Conservation (phyloP, 2,113 vertebrate species). For the Carassius auratus region DNA sequence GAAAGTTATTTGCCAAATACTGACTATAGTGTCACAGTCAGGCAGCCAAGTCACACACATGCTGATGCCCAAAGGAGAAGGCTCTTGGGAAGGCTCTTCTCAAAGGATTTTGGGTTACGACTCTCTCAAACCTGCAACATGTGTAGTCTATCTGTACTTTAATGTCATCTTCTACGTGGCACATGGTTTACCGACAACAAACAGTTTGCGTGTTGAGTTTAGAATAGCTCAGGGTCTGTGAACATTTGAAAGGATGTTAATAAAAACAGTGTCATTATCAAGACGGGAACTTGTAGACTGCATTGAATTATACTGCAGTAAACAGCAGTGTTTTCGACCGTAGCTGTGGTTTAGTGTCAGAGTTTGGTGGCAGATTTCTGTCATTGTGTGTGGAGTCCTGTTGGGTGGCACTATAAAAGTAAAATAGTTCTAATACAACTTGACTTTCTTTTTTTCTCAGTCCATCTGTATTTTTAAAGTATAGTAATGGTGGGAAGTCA, state of each 20-base stretch:
- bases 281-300: constrained; percentile 6
- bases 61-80: constrained; percentile 21
- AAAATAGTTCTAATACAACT: constrained; percentile 39
- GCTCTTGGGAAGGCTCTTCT: neutral
- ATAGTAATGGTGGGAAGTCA: neutral
- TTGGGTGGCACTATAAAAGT: constrained; percentile 53
- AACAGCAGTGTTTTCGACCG: neutral
- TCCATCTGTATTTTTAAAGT: neutral
- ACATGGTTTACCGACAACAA: constrained; percentile 14
- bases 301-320: constrained; percentile 20
- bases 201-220: neutral
- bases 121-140: constrained; percentile 3
- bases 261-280: constrained; percentile 22
- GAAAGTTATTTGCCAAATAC: constrained; percentile 7
- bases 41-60: constrained; percentile 10
- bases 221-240: neutral
- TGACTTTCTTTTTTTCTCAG: constrained; percentile 10
- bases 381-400: constrained; percentile 42
- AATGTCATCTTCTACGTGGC: constrained; percentile 10
- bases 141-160: neutral
- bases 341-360: constrained; percentile 29
- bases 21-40: constrained; percentile 33
- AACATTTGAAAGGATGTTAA: constrained; percentile 24
- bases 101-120: neutral
- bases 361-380: constrained; percentile 26